These are phyloP conservation scores for Misgurnus anguillicaudatus DNA, from an alignment of 2,113 vertebrate genomes.

Conservation along the genomic window DNA sequence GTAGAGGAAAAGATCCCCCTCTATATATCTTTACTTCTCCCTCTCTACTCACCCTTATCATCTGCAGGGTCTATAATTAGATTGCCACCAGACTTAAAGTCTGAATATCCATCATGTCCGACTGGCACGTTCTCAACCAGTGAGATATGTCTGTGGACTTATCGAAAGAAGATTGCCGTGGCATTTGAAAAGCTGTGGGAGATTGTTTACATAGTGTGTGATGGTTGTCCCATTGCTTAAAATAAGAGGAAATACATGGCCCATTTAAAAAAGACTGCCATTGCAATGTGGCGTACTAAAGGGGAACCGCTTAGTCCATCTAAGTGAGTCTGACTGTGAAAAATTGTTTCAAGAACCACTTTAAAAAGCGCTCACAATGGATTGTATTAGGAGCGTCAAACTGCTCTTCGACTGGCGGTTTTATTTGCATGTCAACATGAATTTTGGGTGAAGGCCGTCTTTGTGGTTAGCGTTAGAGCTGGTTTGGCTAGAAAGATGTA, in stretches of 20 bases:
- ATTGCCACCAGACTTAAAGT: constrained; percentile 42
- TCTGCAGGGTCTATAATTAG: constrained; percentile 57
- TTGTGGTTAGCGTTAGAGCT: neutral
- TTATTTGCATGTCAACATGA: constrained; percentile 52
- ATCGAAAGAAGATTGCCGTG: constrained; percentile 9
- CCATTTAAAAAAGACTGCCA: constrained; percentile 7
- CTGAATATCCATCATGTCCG: constrained; percentile 42
- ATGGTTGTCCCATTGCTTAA: constrained; percentile 33
- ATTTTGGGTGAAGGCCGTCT: constrained; percentile 39
- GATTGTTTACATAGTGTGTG: constrained; percentile 46
- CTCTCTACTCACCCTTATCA: constrained; percentile 6
- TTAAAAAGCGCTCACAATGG: constrained; percentile 19
- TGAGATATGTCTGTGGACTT: constrained; percentile 6
- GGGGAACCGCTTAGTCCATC: neutral
- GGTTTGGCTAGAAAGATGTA: neutral
- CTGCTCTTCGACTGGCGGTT: constrained; percentile 14
- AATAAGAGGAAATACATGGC: constrained; percentile 3
- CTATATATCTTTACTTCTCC: constrained; percentile 36
- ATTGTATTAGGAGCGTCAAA: constrained; percentile 24
- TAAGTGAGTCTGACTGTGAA: constrained; percentile 43
- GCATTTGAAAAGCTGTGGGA: constrained; percentile 40
- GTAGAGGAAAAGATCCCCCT: constrained; percentile 29
- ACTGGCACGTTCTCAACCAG: constrained; percentile 35
- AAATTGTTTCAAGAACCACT: constrained; percentile 13
- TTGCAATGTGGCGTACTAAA: constrained; percentile 5